Base-by-base conservation (phyloP, 2,888 invertebrate species). In the Azorinus chamasolen region DNA sequence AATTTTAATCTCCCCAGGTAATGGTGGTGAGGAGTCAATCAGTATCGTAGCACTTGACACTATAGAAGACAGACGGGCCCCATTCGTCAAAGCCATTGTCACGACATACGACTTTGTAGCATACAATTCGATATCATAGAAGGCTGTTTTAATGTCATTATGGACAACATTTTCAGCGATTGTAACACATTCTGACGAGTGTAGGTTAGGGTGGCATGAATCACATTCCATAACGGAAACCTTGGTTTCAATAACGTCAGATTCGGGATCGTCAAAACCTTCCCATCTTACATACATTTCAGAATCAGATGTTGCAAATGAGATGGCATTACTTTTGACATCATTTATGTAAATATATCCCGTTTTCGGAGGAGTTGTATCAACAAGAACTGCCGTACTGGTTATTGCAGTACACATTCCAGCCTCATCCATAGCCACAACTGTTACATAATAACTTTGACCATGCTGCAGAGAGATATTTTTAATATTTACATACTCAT, bases 341-440 rank as follows among this genome's bases (percentile, higher is more conserved):
- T 59, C 48, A 37, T 79, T 79, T 1, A 79, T 66, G 43, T 58
- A 66, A 5, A 83, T 18, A 5, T 54, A 18, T 1, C 82, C 80
- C 8, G 53, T 45, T 4, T 12, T 18, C 25, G 87, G 87, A 2
- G 85, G 78, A 10, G 87, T 82, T 1, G 69, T 79, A 58, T 87
- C 87, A 4, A 87, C 65, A 1, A 65, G 71, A 12, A 87, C 51
- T 6, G 74, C 51, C 6, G 61, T 54, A 14, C 78, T 76, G 25
- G 69, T 65, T 0, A 76, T 57, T 1, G 65, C 76, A 2, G 64
- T 64, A 57, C 85, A 85, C 70, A 79, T 83, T 0, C 82, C 80
- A 3, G 84, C 65, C 37, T 83, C 81, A 53, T 84, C 84, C 14
- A 65, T 66, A 18, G 84, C 87, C 10, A 84, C 46, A 8, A 85